A percentile compares a stretch with the other conserved stretches of the same genome.
phyloP scores from a whole-genome alignment of 2,797 vertebrate species.

The Phyllotis vaccarum region DNA sequence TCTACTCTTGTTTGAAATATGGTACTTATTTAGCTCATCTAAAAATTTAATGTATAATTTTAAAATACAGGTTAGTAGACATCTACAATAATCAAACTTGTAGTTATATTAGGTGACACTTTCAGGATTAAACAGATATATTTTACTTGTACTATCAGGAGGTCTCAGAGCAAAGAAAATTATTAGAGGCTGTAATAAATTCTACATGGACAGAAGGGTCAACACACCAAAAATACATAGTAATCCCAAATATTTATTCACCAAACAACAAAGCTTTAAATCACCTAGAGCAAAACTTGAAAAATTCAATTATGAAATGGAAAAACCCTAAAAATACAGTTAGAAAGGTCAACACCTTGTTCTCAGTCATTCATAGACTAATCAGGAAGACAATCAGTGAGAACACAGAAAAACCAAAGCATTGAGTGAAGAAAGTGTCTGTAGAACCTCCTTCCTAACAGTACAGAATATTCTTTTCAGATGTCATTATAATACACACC shows the following conservation, averaged over 20 bases:
- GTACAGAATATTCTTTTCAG: conserved; percentile 23
- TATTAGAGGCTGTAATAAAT: not conserved
- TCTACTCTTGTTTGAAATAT: not conserved
- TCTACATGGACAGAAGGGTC: not conserved
- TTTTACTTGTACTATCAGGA: not conserved
- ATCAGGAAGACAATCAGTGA: not conserved
- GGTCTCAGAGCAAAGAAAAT: not conserved
- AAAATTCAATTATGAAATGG: not conserved
- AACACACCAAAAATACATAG: not conserved
- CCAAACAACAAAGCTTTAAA: not conserved
- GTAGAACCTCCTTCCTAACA: not conserved
- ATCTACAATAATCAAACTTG: not conserved
- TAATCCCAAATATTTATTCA: not conserved
- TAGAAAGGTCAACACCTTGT: not conserved
- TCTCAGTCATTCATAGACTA: not conserved
- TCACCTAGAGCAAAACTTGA: not conserved
- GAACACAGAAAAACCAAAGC: not conserved
- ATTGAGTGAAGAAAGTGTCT: not conserved
- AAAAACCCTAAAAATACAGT: not conserved
- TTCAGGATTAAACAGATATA: not conserved
- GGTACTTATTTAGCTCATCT: not conserved
- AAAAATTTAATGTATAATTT: not conserved
- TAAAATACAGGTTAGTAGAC: not conserved
- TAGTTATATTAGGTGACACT: not conserved
- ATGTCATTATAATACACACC: not conserved